Evolutionary conservation across 2,113 vertebrate species (phyloP).

Genomic region (Oryzias javanicus): DNA sequence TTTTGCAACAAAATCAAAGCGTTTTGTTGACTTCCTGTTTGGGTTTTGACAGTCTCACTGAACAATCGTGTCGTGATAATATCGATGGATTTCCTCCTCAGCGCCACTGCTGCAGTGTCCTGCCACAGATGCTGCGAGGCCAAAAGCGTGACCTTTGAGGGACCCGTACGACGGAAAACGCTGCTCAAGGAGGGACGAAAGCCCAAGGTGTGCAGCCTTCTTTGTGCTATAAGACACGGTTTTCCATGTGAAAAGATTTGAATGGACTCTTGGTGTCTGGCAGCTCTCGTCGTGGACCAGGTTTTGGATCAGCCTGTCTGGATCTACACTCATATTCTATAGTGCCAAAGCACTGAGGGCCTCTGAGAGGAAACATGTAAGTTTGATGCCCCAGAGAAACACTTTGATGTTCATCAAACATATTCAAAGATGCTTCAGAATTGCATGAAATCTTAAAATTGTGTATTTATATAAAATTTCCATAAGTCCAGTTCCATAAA

Average conservation of each 20-base stretch:
- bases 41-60: too few species aligned
- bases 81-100: conserved; percentile 35
- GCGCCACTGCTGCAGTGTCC: conserved; percentile 79
- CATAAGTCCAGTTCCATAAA: too few species aligned
- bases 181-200: conserved; percentile 93
- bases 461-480: too few species aligned
- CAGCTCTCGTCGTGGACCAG: conserved; percentile 77
- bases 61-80: too few species aligned
- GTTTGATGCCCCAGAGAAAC: conserved; percentile 29
- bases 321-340: conserved; percentile 88
- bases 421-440: too few species aligned
- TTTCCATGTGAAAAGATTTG: not conserved
- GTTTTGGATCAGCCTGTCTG: conserved; percentile 90
- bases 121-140: conserved; percentile 78
- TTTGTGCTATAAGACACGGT: conserved; percentile 9
- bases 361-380: conserved; percentile 92
- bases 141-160: conserved; percentile 85
- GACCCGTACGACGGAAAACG: conserved; percentile 89
- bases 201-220: conserved; percentile 78
- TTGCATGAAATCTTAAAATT: too few species aligned
- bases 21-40: too few species aligned
- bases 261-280: not conserved
- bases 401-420: too few species aligned
- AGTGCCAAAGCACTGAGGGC: conserved; percentile 91
- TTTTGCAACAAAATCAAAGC: too few species aligned